Evolutionary conservation across 1,140 invertebrate genomes (phyloP), one percentile per base, ranked within the genome.

Genomic region (Trichonephila clavata): DNA sequence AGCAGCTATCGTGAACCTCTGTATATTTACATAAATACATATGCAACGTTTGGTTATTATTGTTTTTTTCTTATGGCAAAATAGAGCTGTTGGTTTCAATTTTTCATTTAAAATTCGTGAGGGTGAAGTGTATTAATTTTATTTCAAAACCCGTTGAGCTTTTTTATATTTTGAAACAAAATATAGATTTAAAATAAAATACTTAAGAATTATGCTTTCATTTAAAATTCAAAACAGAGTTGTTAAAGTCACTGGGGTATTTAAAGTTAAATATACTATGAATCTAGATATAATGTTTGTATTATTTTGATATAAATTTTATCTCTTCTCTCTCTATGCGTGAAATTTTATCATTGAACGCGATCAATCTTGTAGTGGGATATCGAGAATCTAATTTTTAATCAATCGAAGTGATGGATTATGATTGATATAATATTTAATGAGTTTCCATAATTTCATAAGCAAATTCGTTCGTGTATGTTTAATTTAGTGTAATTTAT

Each of bases 21-120:
- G 4, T 77, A 32, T 77, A 77, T 77, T 77, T 32, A 39, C 71
- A 77, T 77, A 77, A 32, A 77, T 77, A 77, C 71, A 77, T 77
- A 77, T 77, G 71, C 71, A 77, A 32, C 27, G 7, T 13, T 1
- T 32, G 27, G 0, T 14, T 77, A 27, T 77, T n/a, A 3, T 68
- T 68, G 0, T 24, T 65, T n/a, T 68, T 68, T n/a, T 77, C 32
- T 77, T 18, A 20, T 39, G 4, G 27, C 18, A 14, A 16, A 39
- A 16, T 77, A 39, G 39, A 14, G 27, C 27, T 32, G 14, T 39
- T 18, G 18, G 32, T 39, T 77, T 77, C 14, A 77, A 39, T 77
- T 32, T 39, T 32, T 50, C 7, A 50, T 50, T 50, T 50, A 13
- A 50, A 50, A 50, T 50, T 50, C 50, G 50, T 50, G 10, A 10